Evolutionary conservation across 2,888 invertebrate species (phyloP).

Genomic region (Eupithecia subfuscata): DNA sequence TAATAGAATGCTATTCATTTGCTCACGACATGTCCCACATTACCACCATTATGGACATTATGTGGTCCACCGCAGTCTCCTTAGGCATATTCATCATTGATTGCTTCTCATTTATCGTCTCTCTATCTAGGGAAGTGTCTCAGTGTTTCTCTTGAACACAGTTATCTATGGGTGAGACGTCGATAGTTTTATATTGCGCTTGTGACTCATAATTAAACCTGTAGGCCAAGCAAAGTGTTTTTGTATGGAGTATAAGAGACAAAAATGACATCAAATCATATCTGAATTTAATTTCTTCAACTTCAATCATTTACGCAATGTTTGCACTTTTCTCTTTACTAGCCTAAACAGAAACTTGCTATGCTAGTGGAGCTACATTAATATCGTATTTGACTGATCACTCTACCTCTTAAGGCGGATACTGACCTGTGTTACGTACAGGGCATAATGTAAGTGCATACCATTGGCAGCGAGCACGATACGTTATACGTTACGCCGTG

Average conservation of each 20-base stretch:
- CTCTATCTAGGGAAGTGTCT: constrained; percentile 17
- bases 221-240: neutral
- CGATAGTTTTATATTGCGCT: neutral
- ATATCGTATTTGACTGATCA: neutral
- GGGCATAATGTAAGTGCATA: too few species aligned
- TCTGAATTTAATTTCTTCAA: neutral
- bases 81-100: constrained; percentile 5
- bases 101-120: constrained; percentile 5
- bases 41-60: neutral
- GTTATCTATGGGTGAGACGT: neutral
- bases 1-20: constrained; percentile 27
- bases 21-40: constrained; percentile 9
- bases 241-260: neutral
- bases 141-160: neutral
- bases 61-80: constrained; percentile 11
- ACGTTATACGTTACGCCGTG: too few species aligned
- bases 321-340: neutral
- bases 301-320: neutral
- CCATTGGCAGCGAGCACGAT: too few species aligned
- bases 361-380: too few species aligned
- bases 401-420: neutral
- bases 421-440: too few species aligned
- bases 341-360: neutral
- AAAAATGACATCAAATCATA: neutral
- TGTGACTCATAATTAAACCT: neutral